Evolutionary conservation across 2,113 vertebrate species (phyloP), one percentile per base, ranked within the genome.

Genomic region (Zosterops pallidus): DNA sequence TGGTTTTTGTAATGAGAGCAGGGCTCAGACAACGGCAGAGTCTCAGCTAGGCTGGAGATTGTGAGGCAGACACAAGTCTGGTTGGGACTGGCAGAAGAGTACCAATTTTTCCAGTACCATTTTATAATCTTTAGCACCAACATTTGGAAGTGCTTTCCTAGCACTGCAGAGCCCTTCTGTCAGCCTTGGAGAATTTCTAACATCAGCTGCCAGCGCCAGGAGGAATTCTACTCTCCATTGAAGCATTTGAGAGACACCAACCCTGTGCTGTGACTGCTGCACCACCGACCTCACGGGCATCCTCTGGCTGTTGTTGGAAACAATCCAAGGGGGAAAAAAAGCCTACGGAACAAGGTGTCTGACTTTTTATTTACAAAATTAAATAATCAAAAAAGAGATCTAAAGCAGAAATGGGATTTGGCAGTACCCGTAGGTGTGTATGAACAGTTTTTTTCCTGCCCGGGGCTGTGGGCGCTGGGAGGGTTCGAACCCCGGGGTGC

Each of bases 241-340:
- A 86, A 71, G 77, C 52, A 12, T n/a, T 78, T 47, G 70, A 76
- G 53, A 85, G 37, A 76, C 62, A 26, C 50, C 31, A n/a, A 33
- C 8, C 3, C 50, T 1, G 8, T 21, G 74, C 89, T 71, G 52
- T 59, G 57, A 19, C 86, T 42, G 7, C 37, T 9, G 46, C 42
- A 5, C 37, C 21, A 9, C 28, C 4, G 0, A 8, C 26, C 49
- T 49, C 49, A 8, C 0, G 0, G 57, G 15, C 18, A 19, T 28
- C 52, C 41, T 47, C 20, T 14, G 60, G 33, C 29, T 50, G 59
- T 41, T 68, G 29, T 4, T 44, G 75, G 31, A 59, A 83, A 41
- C 37, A 26, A 72, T 46, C 44, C 37, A n/a, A 24, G 21, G 71
- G 49, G 35, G 5, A 0, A 10, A 71, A 55, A 53, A 11, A 39